phyloP scores from a whole-genome alignment of 2,113 vertebrate genomes.

The Reinhardtius hippoglossoides region DNA sequence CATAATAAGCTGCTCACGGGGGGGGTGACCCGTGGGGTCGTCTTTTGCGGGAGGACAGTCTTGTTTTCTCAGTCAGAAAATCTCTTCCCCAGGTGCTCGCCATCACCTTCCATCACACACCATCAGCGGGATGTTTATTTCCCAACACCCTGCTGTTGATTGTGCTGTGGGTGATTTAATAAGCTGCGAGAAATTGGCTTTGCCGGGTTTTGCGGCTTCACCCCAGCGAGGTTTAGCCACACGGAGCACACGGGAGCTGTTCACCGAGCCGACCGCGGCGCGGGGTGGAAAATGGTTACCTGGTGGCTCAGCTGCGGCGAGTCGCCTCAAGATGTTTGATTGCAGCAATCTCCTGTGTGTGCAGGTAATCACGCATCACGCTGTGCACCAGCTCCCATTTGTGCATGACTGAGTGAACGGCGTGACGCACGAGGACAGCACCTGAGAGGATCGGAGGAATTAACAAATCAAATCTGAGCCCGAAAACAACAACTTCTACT shows the following conservation, averaged over 20 bases:
- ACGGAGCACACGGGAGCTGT: slow-evolving; percentile 41
- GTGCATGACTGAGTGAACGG: slow-evolving; percentile 45
- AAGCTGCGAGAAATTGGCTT: slow-evolving; percentile 69
- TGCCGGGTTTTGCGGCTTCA: slow-evolving; percentile 51
- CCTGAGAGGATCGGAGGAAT: slow-evolving; percentile 33
- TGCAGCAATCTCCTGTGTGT: slow-evolving; percentile 73
- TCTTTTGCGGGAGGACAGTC: neutral
- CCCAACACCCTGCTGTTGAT: slow-evolving; percentile 64
- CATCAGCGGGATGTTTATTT: slow-evolving; percentile 70
- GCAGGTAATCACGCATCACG: slow-evolving; percentile 76
- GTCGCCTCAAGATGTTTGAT: slow-evolving; percentile 71
- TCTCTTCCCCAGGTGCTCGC: slow-evolving; percentile 33
- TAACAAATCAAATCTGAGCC: slow-evolving; percentile 26
- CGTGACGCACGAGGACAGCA: slow-evolving; percentile 17
- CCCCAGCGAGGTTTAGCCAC: slow-evolving; percentile 43
- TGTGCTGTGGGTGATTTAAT: slow-evolving; percentile 71
- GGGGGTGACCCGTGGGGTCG: too few species aligned
- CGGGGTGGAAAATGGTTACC: slow-evolving; percentile 65
- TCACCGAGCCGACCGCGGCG: slow-evolving; percentile 45
- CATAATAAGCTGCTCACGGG: neutral
- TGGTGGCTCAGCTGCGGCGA: slow-evolving; percentile 57
- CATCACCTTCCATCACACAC: slow-evolving; percentile 47
- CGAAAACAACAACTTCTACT: neutral
- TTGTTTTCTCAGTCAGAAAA: slow-evolving; percentile 42
- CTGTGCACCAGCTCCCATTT: slow-evolving; percentile 64